Percentiles rank a stretch among this genome's conserved stretches.
Conservation (phyloP, 1,140 invertebrate species). For the Melitaea cinxia region DNA sequence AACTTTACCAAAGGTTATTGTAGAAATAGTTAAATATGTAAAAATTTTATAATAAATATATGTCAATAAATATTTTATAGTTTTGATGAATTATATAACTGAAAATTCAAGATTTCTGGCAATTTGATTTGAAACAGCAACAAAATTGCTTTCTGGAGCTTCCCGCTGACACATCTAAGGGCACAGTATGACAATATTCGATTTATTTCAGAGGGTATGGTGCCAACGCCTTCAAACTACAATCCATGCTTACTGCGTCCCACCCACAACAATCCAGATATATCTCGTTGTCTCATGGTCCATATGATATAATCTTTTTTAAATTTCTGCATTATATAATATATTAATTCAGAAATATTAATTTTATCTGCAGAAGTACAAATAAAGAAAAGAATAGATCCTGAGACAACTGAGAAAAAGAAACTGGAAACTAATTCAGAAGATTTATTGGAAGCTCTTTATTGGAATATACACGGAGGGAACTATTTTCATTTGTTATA, state of each 20-base stretch:
- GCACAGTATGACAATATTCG: conserved; percentile 73
- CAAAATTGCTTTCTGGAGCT: conserved; percentile 56
- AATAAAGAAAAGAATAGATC: conserved; percentile 71
- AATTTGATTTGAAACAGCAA: conserved; percentile 63
- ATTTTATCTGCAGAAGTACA: conserved; percentile 80
- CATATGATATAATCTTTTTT: conserved; percentile 79
- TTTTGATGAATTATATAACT: neutral
- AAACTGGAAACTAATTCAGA: conserved; percentile 58
- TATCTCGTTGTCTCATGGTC: conserved; percentile 82
- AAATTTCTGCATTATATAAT: conserved; percentile 48
- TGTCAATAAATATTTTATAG: too few species aligned
- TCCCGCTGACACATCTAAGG: conserved; percentile 50
- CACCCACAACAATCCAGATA: conserved; percentile 83
- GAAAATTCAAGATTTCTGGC: neutral
- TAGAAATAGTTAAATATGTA: too few species aligned
- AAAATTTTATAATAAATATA: too few species aligned
- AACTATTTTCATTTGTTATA: conserved; percentile 75
- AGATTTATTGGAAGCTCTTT: conserved; percentile 75
- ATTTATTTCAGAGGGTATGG: conserved; percentile 81
- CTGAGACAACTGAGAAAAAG: conserved; percentile 72
- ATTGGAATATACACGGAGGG: conserved; percentile 80
- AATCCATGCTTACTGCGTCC: conserved; percentile 75
- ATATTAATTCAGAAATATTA: conserved; percentile 69
- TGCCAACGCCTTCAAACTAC: conserved; percentile 70
- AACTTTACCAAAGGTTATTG: too few species aligned